Percentiles rank a stretch among this genome's conserved stretches.
phyloP scores from a whole-genome alignment of 2,797 vertebrate genomes.

The Squalus acanthias region DNA sequence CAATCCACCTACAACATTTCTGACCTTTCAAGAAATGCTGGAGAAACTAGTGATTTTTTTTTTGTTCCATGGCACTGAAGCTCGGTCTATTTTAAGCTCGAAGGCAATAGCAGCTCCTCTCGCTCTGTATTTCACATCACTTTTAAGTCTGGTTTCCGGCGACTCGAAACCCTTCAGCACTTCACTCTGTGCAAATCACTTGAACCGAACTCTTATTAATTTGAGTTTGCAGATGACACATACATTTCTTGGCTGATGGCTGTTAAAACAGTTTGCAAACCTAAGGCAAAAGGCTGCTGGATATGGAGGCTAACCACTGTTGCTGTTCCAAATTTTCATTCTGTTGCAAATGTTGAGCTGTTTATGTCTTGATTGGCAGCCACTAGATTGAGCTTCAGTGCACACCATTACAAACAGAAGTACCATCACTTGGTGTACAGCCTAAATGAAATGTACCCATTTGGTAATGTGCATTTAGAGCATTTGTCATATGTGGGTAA shows the following conservation, averaged over 20 bases:
- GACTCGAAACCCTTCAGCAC: slow-evolving; percentile 79
- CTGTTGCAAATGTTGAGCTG: slow-evolving; percentile 57
- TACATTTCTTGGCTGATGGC: slow-evolving; percentile 79
- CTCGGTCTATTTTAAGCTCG: slow-evolving; percentile 78
- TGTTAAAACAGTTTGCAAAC: slow-evolving; percentile 70
- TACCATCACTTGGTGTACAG: neutral
- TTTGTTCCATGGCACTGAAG: slow-evolving; percentile 68
- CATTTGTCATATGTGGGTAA: neutral
- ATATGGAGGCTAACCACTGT: slow-evolving; percentile 58
- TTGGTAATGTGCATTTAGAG: neutral
- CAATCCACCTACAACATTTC: slow-evolving; percentile 85
- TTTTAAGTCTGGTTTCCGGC: slow-evolving; percentile 82
- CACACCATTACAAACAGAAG: neutral
- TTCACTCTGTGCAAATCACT: slow-evolving; percentile 84
- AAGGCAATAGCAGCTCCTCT: slow-evolving; percentile 82
- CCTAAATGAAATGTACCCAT: neutral
- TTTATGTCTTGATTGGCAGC: slow-evolving; percentile 52
- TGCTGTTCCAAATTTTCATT: slow-evolving; percentile 59
- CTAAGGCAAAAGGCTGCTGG: slow-evolving; percentile 64
- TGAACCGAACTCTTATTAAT: slow-evolving; percentile 80
- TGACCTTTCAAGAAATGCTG: slow-evolving; percentile 97
- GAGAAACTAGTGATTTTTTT: slow-evolving; percentile 69
- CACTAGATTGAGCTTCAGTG: slow-evolving; percentile 4
- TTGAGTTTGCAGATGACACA: slow-evolving; percentile 93
- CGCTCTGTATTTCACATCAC: slow-evolving; percentile 83